phyloP scores from a whole-genome alignment of 2,113 vertebrate species.

The Corythaixoides concolor region DNA sequence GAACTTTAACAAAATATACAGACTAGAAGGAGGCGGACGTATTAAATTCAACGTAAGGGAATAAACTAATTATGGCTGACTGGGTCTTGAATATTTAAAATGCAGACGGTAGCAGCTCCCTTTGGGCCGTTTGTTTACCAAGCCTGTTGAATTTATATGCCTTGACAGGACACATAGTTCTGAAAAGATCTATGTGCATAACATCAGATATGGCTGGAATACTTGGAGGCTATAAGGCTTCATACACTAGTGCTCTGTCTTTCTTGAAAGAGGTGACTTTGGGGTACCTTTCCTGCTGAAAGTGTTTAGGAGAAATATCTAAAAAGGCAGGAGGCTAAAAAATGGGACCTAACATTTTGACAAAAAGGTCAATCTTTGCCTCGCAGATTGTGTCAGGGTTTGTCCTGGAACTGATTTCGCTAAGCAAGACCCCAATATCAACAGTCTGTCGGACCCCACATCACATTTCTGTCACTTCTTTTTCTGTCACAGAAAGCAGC shows the following conservation, averaged over 20 bases:
- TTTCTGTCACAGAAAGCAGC: neutral
- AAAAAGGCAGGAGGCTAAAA: neutral
- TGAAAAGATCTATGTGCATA: neutral
- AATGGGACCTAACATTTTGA: neutral
- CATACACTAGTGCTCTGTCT: neutral
- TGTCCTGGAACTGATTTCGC: neutral
- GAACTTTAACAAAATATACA: constrained; percentile 18
- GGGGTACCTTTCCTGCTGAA: neutral
- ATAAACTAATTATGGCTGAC: constrained; percentile 51
- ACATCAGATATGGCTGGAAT: constrained; percentile 45
- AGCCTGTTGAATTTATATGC: constrained; percentile 53
- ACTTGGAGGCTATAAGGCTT: neutral
- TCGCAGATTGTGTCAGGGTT: neutral
- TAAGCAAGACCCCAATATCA: neutral
- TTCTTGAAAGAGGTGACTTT: neutral
- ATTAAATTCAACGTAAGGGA: neutral
- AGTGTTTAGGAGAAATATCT: neutral
- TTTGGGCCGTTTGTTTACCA: constrained; percentile 51
- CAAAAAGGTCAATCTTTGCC: neutral
- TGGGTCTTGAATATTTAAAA: constrained; percentile 51
- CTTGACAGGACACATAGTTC: constrained; percentile 33
- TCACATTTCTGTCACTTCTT: neutral
- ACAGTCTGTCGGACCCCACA: neutral
- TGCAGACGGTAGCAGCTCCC: constrained; percentile 12
- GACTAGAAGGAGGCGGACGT: neutral